phyloP scores from a whole-genome alignment of 2,797 vertebrate species.

The Potorous gilbertii region DNA sequence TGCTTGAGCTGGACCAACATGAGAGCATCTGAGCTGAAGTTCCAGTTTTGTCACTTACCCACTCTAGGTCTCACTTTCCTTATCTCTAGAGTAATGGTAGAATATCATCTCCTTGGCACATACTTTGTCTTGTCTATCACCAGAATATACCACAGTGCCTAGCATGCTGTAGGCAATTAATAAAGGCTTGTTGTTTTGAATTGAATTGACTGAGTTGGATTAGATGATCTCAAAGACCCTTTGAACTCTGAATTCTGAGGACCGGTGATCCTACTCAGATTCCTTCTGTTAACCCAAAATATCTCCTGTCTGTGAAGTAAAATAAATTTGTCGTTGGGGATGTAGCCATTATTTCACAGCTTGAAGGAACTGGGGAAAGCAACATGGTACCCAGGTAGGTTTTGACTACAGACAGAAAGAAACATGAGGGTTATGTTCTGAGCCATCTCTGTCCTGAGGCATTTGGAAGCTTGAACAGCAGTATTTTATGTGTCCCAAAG shows the following conservation, averaged over 20 bases:
- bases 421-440: slow-evolving; percentile 6
- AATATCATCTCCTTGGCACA: background rate
- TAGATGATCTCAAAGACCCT: background rate
- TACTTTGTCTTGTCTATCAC: background rate
- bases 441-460: background rate
- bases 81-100: background rate
- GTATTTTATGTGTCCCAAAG: background rate
- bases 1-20: background rate
- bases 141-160: background rate
- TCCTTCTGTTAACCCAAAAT: background rate
- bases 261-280: background rate
- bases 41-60: background rate
- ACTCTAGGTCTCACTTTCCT: background rate
- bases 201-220: background rate
- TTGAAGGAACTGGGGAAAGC: background rate
- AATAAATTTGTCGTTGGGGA: background rate
- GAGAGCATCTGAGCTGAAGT: background rate
- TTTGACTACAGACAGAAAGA: background rate
- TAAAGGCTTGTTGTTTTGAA: background rate
- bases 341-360: background rate
- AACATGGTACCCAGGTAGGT: background rate
- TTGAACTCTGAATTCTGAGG: background rate
- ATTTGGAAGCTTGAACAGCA: background rate
- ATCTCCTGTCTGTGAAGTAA: background rate
- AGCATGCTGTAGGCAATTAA: background rate